These are phyloP conservation scores for Pandion haliaetus DNA, from an alignment of 2,113 vertebrate genomes.

Conservation along the genomic window DNA sequence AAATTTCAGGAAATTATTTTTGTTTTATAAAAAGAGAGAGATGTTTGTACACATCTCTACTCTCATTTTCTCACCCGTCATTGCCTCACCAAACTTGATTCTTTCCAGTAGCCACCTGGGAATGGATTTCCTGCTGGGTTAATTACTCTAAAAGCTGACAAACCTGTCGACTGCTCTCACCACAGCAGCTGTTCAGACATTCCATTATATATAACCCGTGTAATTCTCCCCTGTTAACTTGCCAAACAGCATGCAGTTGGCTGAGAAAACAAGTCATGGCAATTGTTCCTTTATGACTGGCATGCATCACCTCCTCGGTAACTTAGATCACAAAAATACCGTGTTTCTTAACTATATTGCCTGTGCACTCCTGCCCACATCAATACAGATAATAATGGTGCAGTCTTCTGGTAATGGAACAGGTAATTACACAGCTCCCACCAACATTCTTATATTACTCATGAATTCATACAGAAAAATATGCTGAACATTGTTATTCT, in stretches of 20 bases:
- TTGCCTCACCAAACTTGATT: not conserved
- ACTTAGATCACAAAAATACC: not conserved
- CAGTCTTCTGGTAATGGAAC: not conserved
- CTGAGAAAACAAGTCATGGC: constrained; percentile 39
- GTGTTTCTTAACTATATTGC: not conserved
- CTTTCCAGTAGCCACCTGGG: constrained; percentile 18
- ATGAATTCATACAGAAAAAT: not conserved
- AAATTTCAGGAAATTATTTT: not conserved
- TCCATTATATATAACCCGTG: constrained; percentile 8
- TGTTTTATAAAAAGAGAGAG: not conserved
- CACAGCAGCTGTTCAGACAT: constrained; percentile 50
- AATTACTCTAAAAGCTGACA: constrained; percentile 46
- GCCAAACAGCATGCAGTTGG: constrained; percentile 44
- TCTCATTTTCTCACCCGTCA: not conserved
- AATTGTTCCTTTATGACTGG: constrained; percentile 30
- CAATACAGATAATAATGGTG: not conserved
- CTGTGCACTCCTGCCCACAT: not conserved
- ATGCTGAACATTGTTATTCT: not conserved
- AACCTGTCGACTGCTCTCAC: not conserved
- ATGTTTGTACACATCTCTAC: not conserved
- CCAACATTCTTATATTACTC: not conserved
- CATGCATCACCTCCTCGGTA: not conserved
- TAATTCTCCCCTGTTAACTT: constrained; percentile 50
- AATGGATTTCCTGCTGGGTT: constrained; percentile 38
- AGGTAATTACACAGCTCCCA: not conserved